phyloP scores from a whole-genome alignment of 2,888 invertebrate genomes.

The Oasisia sp. region DNA sequence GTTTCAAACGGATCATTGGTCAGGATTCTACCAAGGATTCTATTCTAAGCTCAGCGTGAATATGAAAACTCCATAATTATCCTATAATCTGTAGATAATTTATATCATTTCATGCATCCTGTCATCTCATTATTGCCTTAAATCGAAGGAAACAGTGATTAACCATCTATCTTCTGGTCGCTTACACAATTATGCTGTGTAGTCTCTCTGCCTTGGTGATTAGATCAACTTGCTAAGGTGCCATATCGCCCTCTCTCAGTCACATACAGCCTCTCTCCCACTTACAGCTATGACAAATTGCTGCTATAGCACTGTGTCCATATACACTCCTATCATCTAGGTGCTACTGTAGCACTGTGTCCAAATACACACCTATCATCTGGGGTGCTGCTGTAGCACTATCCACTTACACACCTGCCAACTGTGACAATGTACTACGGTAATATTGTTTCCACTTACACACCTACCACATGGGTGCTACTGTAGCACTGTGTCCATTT shows the following conservation, averaged over 20 bases:
- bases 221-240: not conserved
- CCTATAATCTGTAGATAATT: not conserved
- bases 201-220: not conserved
- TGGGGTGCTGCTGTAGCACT: too few relatives aligned
- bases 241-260: not conserved
- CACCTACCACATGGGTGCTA: too few relatives aligned
- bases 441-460: too few relatives aligned
- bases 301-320: too few relatives aligned
- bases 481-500: too few relatives aligned
- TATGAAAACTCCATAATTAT: not conserved
- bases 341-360: too few relatives aligned
- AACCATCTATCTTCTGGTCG: not conserved
- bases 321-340: too few relatives aligned
- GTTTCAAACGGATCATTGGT: too few relatives aligned
- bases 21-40: too few relatives aligned
- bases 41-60: not conserved
- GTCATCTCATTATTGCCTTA: not conserved
- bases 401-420: not conserved
- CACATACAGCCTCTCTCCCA: not conserved
- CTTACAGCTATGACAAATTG: too few relatives aligned
- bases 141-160: not conserved
- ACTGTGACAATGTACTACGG: too few relatives aligned
- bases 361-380: too few relatives aligned
- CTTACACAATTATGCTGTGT: not conserved
- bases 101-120: not conserved